Percentiles rank a stretch among this genome's conserved stretches.
Conservation (phyloP, 2,113 vertebrate genomes). For the Pampusana beccarii region DNA sequence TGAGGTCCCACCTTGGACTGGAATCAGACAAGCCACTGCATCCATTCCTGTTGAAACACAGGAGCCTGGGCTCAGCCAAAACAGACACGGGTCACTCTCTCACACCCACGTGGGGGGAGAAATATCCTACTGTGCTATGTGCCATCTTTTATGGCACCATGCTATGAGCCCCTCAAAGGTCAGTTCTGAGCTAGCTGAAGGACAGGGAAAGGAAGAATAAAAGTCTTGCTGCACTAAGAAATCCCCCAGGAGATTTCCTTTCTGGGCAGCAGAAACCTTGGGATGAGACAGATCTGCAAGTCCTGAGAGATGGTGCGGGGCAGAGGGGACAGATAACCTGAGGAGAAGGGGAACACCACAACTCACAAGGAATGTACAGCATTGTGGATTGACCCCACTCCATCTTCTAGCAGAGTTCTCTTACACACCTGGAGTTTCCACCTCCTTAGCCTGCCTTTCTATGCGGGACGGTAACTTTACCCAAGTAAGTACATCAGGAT, state of each 20-base stretch:
- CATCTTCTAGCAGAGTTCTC: background rate
- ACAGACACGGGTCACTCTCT: background rate
- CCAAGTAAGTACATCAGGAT: background rate
- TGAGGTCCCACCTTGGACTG: background rate
- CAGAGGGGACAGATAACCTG: background rate
- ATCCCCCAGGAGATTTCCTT: background rate
- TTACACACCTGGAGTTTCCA: background rate
- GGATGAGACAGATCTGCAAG: background rate
- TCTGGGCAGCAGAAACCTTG: background rate
- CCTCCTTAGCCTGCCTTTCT: background rate
- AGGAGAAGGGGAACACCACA: background rate
- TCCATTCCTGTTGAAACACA: background rate
- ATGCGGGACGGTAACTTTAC: background rate
- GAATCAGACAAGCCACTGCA: background rate
- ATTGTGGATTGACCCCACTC: background rate
- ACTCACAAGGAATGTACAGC: background rate
- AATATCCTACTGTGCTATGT: background rate
- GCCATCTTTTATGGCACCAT: background rate
- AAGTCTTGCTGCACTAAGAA: background rate
- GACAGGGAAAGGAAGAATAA: background rate
- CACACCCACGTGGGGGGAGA: fast-evolving
- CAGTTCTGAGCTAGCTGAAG: background rate
- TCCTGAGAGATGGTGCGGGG: background rate
- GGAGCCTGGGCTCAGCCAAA: background rate
- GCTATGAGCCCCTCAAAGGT: background rate